Evolutionary conservation across 2,797 vertebrate genomes (phyloP), one percentile per base, ranked within the genome.

Genomic region (Pangasius macronema): DNA sequence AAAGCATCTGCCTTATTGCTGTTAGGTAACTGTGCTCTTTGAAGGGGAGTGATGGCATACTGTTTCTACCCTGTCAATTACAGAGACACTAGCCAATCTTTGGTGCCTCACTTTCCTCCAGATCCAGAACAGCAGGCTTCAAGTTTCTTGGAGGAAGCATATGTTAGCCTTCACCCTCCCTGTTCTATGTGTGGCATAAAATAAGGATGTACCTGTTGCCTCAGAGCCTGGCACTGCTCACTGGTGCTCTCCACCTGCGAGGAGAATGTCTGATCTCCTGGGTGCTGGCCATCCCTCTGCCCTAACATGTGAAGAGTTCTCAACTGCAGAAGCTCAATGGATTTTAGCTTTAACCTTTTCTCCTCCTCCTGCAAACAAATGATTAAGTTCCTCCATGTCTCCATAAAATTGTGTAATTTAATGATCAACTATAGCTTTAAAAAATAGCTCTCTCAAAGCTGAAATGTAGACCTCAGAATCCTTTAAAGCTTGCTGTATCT

Each of bases 401-500:
- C 13, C 59, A 10, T 20, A 61, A 0, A 42, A 27, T 22, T 42
- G 57, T 16, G 1, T 30, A 57, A 24, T 36, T 77, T 49, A 36
- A 63, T 82, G 14, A n/a, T 57, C 53, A 77, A 55, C 51, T 33
- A 13, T 10, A 49, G 72, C 42, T 36, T 42, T 33, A 82, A 83
- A 73, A 68, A 39, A 27, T 24, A 61, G 33, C 46, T 53, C 39
- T 59, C n/a, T 76, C n/a, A 88, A 59, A 22, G 39, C 42, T 65
- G 9, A 33, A 39, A 87, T 75, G 68, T 73, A 91, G 93, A 99
- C 99, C 97, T 96, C 94, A 93, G 95, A 96, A 70, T 97, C 96
- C 87, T 93, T 90, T 85, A 97, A 92, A 0, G 91, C 92, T 89
- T 93, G 95, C 55, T 92, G 91, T 39, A 96, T 94, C 61, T 95